Percentiles rank a stretch among this genome's conserved stretches.
Conservation (phyloP, 2,113 vertebrate species). For the Lepus europaeus region DNA sequence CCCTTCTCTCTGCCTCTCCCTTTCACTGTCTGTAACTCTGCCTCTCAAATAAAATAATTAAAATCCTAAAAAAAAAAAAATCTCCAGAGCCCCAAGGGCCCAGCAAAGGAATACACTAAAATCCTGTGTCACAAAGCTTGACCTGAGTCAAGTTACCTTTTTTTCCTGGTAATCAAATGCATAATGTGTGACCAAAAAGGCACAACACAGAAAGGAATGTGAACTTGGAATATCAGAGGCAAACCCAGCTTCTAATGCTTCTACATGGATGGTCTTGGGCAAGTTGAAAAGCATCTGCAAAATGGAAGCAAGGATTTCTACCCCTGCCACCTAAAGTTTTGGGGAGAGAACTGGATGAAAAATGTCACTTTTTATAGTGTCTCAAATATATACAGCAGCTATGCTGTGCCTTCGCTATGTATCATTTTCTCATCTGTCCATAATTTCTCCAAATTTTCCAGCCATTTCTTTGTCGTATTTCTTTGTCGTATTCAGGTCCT, state of each 20-base stretch:
- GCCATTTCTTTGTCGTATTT: background rate
- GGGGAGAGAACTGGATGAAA: background rate
- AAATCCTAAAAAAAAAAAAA: no score
- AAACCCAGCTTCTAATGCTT: background rate
- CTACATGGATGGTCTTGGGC: background rate
- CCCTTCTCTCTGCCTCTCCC: no score
- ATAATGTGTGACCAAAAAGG: background rate
- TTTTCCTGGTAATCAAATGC: background rate
- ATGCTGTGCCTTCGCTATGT: background rate
- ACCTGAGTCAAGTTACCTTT: background rate
- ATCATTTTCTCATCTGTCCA: background rate
- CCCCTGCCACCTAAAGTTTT: background rate
- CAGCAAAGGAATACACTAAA: background rate
- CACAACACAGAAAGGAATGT: background rate
- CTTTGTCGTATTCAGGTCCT: background rate
- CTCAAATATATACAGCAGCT: background rate
- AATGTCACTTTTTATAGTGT: background rate
- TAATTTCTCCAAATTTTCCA: background rate
- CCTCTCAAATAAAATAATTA: no score
- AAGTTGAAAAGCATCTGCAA: constrained; percentile 15
- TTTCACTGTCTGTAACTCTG: no score
- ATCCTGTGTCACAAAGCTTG: constrained; percentile 1
- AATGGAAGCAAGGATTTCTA: background rate
- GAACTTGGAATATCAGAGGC: background rate
- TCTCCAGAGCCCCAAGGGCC: background rate